These are phyloP conservation scores for Aphidoletes aphidimyza DNA, from an alignment of 2,888 invertebrate genomes.

Conservation along the genomic window DNA sequence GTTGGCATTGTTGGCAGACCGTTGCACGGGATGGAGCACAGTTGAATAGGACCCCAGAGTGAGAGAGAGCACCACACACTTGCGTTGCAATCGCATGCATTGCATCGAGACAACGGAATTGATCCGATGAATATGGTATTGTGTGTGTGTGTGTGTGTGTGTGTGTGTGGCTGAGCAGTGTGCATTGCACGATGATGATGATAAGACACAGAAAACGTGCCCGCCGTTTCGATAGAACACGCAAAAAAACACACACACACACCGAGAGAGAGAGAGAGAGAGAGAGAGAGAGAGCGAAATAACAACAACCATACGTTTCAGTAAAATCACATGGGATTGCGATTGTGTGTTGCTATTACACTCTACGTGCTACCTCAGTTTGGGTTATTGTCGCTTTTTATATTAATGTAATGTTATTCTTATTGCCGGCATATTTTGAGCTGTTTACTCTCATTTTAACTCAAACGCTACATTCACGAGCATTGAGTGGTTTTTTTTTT, in stretches of 20 bases:
- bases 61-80: not conserved
- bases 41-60: not conserved
- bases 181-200: slow-evolving; percentile 21
- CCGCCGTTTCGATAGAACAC: not conserved
- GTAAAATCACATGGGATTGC: slow-evolving; percentile 53
- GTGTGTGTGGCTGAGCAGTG: not conserved
- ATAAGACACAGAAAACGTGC: slow-evolving; percentile 15
- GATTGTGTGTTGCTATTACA: slow-evolving; percentile 19
- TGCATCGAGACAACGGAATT: not conserved
- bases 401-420: slow-evolving; percentile 29
- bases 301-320: not conserved
- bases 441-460: slow-evolving; percentile 4
- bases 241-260: not conserved
- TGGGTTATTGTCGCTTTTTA: slow-evolving; percentile 18
- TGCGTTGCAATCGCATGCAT: not conserved
- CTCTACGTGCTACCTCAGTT: slow-evolving; percentile 7
- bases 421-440: slow-evolving; percentile 39
- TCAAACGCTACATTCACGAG: not conserved
- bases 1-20: too few relatives aligned
- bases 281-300: not conserved
- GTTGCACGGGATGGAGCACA: not conserved
- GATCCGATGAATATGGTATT: not conserved
- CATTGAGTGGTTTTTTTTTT: slow-evolving; percentile 4
- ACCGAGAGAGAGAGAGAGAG: too few relatives aligned
- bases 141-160: too few relatives aligned